Evolutionary conservation across 2,113 vertebrate species (phyloP).

Genomic region (Baryphthengus martii): DNA sequence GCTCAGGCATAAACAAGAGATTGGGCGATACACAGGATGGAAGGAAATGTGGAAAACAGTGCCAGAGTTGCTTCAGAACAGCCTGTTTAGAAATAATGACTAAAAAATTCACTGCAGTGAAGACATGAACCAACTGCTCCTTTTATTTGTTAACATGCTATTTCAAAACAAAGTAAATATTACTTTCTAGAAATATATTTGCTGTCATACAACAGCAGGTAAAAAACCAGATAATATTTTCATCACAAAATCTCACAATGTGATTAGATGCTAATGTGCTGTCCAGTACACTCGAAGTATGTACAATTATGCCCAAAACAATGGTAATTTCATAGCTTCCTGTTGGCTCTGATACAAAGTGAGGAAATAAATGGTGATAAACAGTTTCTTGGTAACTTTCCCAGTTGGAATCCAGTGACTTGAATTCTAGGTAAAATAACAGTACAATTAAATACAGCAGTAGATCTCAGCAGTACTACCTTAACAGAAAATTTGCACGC

Average conservation of each 20-base stretch:
- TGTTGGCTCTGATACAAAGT: background rate
- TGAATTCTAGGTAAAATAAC: background rate
- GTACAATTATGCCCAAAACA: background rate
- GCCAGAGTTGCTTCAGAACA: background rate
- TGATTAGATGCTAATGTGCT: background rate
- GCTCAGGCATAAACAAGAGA: background rate
- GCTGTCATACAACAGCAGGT: background rate
- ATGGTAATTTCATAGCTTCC: background rate
- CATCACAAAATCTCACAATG: background rate
- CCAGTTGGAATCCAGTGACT: background rate
- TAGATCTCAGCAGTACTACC: background rate
- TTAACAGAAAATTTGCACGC: background rate
- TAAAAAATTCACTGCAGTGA: background rate
- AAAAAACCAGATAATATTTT: background rate
- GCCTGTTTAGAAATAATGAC: background rate
- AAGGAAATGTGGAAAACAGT: background rate
- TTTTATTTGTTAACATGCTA: conserved; percentile 3
- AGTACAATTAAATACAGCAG: background rate
- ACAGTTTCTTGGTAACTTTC: background rate
- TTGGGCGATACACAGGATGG: background rate
- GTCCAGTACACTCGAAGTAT: background rate
- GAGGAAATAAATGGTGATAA: background rate
- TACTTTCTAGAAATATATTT: background rate
- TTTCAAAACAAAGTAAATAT: conserved; percentile 14
- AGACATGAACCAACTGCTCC: background rate